Base-by-base conservation (phyloP, 2,888 invertebrate species). In the Heliothis peltigera region DNA sequence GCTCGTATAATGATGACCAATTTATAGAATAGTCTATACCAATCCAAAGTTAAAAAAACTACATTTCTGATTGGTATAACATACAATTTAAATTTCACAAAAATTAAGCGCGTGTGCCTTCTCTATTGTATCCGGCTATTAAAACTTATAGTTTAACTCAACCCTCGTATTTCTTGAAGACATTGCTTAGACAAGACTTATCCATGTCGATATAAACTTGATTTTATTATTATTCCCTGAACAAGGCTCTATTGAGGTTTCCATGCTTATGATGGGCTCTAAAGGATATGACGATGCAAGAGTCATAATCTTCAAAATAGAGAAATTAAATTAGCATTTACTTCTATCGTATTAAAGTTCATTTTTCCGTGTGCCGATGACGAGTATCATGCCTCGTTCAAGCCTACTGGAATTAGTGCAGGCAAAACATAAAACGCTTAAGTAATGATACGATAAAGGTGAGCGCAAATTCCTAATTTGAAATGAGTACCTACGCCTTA, bases 151-250 rank as follows among this genome's bases (percentile, higher is more conserved):
- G 47, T 47, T 39, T 12, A 10, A 32, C 12, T 57, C 22, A 46
- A 46, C 6, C 49, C 19, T 39, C 21, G 22, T 19, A 28, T 57
- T 60, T 60, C 64, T 57, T 42, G 42, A 25, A 51, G 58, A 54
- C 35, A 63, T 53, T 5, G 35, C 28, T 62, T 46, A 58, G 42
- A 52, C 42, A n/a, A n/a, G n/a, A n/a, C n/a, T n/a, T n/a, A 54
- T 64, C 43, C 43, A 61, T 42, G 32, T 61, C 49, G 39, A 57
- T 64, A 64, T 55, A 53, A 60, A 51, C n/a, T n/a, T n/a, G n/a
- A n/a, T 49, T 65, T 65, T 61, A 70, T 46, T 48, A 32, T 15
- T 32, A 22, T 52, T 53, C 28, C 48, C 43, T 55, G 21, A 17
- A 46, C 64, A 63, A 64, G 32, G 8, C 22, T 70, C 53, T 64